Base-by-base conservation (phyloP, 2,797 vertebrate genomes). In the Microctenopoma steveboyesi region DNA sequence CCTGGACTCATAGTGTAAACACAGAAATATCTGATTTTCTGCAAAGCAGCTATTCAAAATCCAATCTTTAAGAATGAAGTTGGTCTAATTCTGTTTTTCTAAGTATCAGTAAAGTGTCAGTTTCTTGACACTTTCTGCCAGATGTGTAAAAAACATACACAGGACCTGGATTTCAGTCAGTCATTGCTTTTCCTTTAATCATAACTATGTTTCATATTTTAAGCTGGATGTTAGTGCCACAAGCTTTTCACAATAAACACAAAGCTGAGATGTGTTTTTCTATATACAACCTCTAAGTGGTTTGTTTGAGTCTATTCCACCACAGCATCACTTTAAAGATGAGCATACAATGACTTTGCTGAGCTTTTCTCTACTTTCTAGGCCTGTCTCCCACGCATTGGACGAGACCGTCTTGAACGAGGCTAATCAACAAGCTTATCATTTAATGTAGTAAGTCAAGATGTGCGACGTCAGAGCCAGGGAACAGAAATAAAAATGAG, bases 1-100 rank as follows among this genome's bases (percentile, higher is more conserved):
- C 54, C 51, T 2, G 16, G 63, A 16, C 30, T 63, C 6, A 45
- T 4, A 42, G 61, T 50, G 27, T 40, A 69, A 56, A 66, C 2
- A 5, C 33, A 45, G 37, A 3, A 55, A 45, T 1, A 53, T 45
- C 42, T 42, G 39, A 4, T 33, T 7, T 33, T 5, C 30, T 33
- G 6, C 30, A 33, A 33, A 33, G 7, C 30, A 33, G 30, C 5
- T 33, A 33, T 33, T 33, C 30, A 33, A 33, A 33, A 33, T 33
- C 4, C 5, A 7, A 33, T 5, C 6, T 33, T 5, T 10, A 30
- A 28, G 7, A n/a, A 54, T 16, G 35, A 40, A 2, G 12, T 7
- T n/a, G 2, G n/a, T 9, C 4, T 13, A 46, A 27, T 47, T 54
- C 14, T 3, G 13, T 33, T 49, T 52, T 13, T 43, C 5, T 48